A percentile compares a stretch with the other conserved stretches of the same genome.
Evolutionary conservation across 2,888 invertebrate genomes (phyloP).

Genomic region (Rotaria sp.): DNA sequence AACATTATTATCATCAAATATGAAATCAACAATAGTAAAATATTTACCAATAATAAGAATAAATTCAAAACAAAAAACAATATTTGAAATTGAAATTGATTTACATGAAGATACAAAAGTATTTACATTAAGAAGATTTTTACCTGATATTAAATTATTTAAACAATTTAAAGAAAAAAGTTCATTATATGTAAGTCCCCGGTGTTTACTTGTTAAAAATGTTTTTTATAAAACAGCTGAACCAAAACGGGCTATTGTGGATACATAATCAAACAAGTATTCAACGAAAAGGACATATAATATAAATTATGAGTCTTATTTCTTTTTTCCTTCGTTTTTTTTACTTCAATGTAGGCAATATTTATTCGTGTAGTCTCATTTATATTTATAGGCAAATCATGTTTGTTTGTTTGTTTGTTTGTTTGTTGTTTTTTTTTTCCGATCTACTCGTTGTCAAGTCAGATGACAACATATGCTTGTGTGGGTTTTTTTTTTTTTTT

Average conservation of each 20-base stretch:
- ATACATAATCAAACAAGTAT: not conserved
- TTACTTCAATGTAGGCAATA: constrained; percentile 3
- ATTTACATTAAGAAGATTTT: not conserved
- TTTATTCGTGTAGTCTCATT: constrained; percentile 22
- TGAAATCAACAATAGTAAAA: not conserved
- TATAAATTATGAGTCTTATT: not conserved
- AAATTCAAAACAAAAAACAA: not conserved
- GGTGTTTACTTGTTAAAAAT: not conserved
- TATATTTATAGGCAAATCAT: constrained; percentile 13
- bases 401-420: not conserved
- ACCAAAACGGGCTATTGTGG: not conserved
- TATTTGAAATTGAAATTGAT: not conserved
- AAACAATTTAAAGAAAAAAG: constrained; percentile 3
- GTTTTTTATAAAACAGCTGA: not conserved
- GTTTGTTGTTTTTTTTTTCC: not conserved
- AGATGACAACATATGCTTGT: constrained; percentile 1
- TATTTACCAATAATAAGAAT: not conserved
- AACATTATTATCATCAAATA: not conserved
- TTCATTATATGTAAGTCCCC: not conserved
- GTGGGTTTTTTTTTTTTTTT: not conserved
- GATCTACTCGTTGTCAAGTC: not conserved
- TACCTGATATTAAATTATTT: not conserved
- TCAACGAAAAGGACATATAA: not conserved
- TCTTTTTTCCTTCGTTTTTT: not conserved
- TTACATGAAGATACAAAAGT: constrained; percentile 5